Conservation (phyloP, 2,888 invertebrate species). For the Hydroisotoma schaefferi region DNA sequence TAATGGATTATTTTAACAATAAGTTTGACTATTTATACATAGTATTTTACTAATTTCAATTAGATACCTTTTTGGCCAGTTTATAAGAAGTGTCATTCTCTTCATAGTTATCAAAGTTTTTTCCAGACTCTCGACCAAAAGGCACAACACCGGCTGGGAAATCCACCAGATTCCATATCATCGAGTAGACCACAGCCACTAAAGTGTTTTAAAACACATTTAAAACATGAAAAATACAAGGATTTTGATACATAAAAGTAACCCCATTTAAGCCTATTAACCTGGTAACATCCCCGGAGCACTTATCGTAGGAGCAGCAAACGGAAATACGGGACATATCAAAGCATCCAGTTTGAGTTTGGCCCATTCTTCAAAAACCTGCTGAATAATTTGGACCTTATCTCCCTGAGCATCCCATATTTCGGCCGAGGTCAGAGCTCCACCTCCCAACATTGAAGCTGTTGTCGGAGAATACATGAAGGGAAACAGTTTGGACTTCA, state of each 20-base stretch:
- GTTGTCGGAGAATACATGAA: constrained; percentile 39
- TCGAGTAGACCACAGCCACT: constrained; percentile 30
- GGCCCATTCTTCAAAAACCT: constrained; percentile 39
- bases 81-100: constrained; percentile 37
- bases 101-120: constrained; percentile 27
- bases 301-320: constrained; percentile 41
- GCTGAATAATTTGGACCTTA: constrained; percentile 26
- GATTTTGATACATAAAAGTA: constrained; percentile 10
- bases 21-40: background rate
- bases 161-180: constrained; percentile 27
- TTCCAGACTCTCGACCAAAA: constrained; percentile 37
- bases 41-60: background rate
- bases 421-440: constrained; percentile 31
- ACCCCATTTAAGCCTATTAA: constrained; percentile 18
- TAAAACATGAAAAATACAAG: background rate
- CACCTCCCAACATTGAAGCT: constrained; percentile 37
- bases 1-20: constrained; percentile 1
- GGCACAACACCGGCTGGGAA: constrained; percentile 29
- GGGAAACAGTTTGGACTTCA: constrained; percentile 33
- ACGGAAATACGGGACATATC: constrained; percentile 42
- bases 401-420: constrained; percentile 44
- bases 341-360: constrained; percentile 39
- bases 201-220: background rate
- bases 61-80: constrained; percentile 30
- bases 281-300: constrained; percentile 44